Evolutionary conservation across 2,888 invertebrate genomes (phyloP).

Genomic region (Drosophila buzzatii): DNA sequence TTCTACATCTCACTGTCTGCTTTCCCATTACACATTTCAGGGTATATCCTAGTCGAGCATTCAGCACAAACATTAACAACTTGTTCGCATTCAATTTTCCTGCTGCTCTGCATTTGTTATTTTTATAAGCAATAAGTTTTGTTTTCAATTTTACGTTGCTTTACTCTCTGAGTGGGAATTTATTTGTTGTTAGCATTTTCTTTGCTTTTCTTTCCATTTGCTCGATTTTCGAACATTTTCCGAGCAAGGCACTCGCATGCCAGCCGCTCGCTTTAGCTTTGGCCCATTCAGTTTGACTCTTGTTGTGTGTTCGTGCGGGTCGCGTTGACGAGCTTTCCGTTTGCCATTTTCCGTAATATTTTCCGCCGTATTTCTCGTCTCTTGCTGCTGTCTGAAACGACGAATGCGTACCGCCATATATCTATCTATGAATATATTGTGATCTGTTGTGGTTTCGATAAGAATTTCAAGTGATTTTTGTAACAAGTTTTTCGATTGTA

Average conservation of each 20-base stretch:
- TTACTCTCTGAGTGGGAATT: slow-evolving; percentile 52
- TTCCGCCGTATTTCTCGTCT: slow-evolving; percentile 25
- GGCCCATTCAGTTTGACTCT: slow-evolving; percentile 67
- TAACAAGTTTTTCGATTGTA: slow-evolving; percentile 10
- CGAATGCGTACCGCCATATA: neutral
- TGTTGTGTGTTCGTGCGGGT: slow-evolving; percentile 72
- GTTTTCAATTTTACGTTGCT: slow-evolving; percentile 11
- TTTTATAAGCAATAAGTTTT: slow-evolving; percentile 18
- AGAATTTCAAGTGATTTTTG: slow-evolving; percentile 4
- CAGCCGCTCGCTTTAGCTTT: slow-evolving; percentile 9
- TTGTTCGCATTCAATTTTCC: neutral
- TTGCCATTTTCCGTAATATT: slow-evolving; percentile 12
- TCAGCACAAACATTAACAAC: neutral
- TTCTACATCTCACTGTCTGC: no score
- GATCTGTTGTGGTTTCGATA: slow-evolving; percentile 5
- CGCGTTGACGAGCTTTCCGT: slow-evolving; percentile 47
- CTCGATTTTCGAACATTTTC: slow-evolving; percentile 33
- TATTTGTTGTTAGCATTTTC: slow-evolving; percentile 53
- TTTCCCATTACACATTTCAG: no score
- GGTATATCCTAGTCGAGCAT: neutral
- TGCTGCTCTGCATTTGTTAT: neutral
- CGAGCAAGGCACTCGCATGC: slow-evolving; percentile 36
- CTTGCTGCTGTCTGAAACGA: slow-evolving; percentile 29
- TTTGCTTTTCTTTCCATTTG: slow-evolving; percentile 21
- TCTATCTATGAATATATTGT: slow-evolving; percentile 3